Evolutionary conservation across 2,888 invertebrate species (phyloP).

Genomic region (Xestobium rufovillosum): DNA sequence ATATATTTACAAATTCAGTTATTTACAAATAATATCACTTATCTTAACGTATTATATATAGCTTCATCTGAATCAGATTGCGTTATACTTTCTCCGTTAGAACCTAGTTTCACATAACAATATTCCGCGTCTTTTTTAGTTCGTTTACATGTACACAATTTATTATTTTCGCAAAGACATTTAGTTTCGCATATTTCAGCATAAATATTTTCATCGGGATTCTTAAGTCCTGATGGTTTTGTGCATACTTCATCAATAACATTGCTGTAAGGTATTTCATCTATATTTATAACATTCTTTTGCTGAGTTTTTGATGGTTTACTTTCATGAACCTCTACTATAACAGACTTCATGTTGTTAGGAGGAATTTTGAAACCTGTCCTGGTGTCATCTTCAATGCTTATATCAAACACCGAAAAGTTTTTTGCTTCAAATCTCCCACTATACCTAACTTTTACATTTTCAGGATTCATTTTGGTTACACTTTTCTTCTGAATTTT

Average conservation of each 20-base stretch:
- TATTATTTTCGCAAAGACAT: conserved; percentile 29
- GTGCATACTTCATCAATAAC: conserved; percentile 56
- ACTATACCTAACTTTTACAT: conserved; percentile 22
- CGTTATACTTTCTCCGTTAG: conserved; percentile 41
- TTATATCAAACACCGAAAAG: neutral
- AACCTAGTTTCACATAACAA: conserved; percentile 38
- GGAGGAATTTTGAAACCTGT: conserved; percentile 8
- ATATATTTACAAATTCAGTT: too few relatives aligned
- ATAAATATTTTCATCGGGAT: conserved; percentile 57
- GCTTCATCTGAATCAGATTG: conserved; percentile 41
- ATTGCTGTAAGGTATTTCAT: conserved; percentile 63
- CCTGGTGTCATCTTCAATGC: too few relatives aligned
- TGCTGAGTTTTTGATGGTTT: too few relatives aligned
- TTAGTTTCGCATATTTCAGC: conserved; percentile 55
- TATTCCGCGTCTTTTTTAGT: conserved; percentile 33
- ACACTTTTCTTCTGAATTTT: conserved; percentile 41
- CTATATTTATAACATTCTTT: conserved; percentile 52
- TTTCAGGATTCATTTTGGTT: conserved; percentile 19
- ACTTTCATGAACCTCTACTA: conserved; percentile 47
- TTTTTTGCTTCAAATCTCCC: conserved; percentile 3
- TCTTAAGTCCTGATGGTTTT: conserved; percentile 21
- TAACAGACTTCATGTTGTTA: conserved; percentile 28
- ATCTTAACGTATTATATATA: conserved; percentile 41
- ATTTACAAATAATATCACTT: too few relatives aligned
- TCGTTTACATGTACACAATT: conserved; percentile 30